phyloP scores from a whole-genome alignment of 2,113 vertebrate species.

The Uropsilus gracilis region DNA sequence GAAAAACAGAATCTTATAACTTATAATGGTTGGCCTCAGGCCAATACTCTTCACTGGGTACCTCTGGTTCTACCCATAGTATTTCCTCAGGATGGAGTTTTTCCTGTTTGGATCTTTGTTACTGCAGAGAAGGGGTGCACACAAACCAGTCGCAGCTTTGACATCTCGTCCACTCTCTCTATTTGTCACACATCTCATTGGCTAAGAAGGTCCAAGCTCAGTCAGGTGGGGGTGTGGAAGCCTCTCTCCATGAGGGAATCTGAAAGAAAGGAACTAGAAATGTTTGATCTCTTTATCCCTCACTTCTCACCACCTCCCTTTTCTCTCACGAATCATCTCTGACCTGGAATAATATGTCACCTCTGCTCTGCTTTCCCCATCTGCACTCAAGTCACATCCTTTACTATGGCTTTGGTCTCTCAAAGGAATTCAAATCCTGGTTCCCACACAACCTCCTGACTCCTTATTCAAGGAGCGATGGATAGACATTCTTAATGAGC shows the following conservation, averaged over 20 bases:
- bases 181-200: not conserved
- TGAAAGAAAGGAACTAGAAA: not conserved
- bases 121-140: not conserved
- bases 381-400: not conserved
- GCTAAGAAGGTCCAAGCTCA: not conserved
- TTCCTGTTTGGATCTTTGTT: not conserved
- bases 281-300: not conserved
- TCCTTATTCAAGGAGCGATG: not conserved
- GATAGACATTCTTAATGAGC: not conserved
- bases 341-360: not conserved
- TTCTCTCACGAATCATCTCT: not conserved
- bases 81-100: not conserved
- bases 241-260: too few relatives aligned
- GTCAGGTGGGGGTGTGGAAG: not conserved
- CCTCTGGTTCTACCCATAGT: not conserved
- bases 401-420: not conserved
- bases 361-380: not conserved
- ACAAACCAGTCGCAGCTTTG: not conserved
- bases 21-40: not conserved
- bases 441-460: not conserved
- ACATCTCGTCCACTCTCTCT: not conserved
- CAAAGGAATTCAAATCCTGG: not conserved
- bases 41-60: not conserved
- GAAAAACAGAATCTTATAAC: not conserved
- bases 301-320: not conserved